phyloP scores from a whole-genome alignment of 2,113 vertebrate species.

The Thryonomys swinderianus region DNA sequence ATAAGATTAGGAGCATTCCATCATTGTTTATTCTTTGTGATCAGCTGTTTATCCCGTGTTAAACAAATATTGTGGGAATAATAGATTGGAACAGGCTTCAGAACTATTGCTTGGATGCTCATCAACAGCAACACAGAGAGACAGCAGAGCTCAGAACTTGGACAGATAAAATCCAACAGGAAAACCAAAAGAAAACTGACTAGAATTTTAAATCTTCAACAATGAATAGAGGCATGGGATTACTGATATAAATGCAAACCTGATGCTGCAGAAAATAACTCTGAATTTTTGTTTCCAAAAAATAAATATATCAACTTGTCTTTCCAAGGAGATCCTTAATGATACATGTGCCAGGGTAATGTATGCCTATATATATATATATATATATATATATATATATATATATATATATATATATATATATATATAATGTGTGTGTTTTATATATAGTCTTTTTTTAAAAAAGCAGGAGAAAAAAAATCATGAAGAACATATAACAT shows the following conservation, averaged over 20 bases:
- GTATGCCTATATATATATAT: constrained; percentile 66
- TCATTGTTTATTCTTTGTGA: constrained; percentile 71
- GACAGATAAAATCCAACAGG: constrained; percentile 76
- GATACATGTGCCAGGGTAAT: constrained; percentile 81
- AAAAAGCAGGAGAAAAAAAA: constrained; percentile 78
- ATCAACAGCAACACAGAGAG: constrained; percentile 79
- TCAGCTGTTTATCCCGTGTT: constrained; percentile 75
- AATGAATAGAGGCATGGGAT: constrained; percentile 72
- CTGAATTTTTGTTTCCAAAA: constrained; percentile 78
- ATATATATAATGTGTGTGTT: constrained; percentile 74
- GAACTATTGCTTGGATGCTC: constrained; percentile 67
- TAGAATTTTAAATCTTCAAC: constrained; percentile 80
- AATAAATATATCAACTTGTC: constrained; percentile 81
- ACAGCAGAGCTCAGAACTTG: constrained; percentile 79
- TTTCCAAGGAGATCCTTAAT: constrained; percentile 83
- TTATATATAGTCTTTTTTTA: constrained; percentile 81
- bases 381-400: constrained; percentile 72
- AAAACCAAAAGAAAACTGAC: constrained; percentile 78
- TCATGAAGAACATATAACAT: constrained; percentile 83
- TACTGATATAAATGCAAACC: constrained; percentile 76
- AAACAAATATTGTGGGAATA: constrained; percentile 79
- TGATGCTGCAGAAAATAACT: constrained; percentile 81
- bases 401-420: no score
- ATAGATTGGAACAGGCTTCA: constrained; percentile 78
- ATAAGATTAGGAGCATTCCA: constrained; percentile 76